A percentile compares a stretch with the other conserved stretches of the same genome.
Conservation (phyloP, 2,888 invertebrate genomes). For the Salticus scenicus region DNA sequence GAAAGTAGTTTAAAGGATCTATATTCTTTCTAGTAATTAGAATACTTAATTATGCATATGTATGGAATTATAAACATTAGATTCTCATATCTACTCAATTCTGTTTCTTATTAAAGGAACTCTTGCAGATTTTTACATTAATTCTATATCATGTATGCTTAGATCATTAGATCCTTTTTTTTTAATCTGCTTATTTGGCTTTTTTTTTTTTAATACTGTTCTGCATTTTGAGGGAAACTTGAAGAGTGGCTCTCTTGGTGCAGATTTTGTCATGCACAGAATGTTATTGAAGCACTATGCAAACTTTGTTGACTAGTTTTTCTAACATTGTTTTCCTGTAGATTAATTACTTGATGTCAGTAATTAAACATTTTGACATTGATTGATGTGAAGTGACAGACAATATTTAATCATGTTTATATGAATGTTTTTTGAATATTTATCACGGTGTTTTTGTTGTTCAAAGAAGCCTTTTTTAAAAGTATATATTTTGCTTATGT, state of each 20-base stretch:
- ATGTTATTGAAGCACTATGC: conserved; percentile 37
- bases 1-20: neutral
- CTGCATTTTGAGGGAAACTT: no score
- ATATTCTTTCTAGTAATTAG: neutral
- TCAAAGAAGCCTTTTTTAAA: conserved; percentile 48
- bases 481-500: conserved; percentile 64
- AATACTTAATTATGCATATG: neutral
- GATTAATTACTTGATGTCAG: conserved; percentile 33
- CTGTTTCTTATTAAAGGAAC: neutral
- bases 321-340: conserved; percentile 46
- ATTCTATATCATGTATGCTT: conserved; percentile 23
- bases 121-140: conserved; percentile 3
- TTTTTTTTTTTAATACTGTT: conserved; percentile 26
- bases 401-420: conserved; percentile 48
- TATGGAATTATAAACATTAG: neutral
- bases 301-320: conserved; percentile 44
- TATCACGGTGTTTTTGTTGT: conserved; percentile 31
- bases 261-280: conserved; percentile 37
- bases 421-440: conserved; percentile 58
- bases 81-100: neutral
- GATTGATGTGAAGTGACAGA: conserved; percentile 50
- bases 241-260: conserved; percentile 25
- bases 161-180: conserved; percentile 31
- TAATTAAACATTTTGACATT: conserved; percentile 35
- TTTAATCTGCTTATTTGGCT: conserved; percentile 23